A percentile compares a stretch with the other conserved stretches of the same genome.
phyloP scores from a whole-genome alignment of 2,797 vertebrate species.

The Molothrus aeneus region DNA sequence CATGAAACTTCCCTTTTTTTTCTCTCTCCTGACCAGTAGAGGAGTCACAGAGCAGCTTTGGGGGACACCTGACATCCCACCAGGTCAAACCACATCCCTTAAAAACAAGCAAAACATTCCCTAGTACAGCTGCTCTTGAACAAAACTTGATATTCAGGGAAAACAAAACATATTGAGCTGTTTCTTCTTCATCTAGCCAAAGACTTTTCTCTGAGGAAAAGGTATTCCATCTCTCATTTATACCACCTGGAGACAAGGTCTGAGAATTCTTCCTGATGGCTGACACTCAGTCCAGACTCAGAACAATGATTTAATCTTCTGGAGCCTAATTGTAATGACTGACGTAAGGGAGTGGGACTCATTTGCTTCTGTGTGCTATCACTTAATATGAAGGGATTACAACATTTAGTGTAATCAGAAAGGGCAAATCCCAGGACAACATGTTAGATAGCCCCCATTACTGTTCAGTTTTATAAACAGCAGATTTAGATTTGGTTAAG shows the following conservation, averaged over 20 bases:
- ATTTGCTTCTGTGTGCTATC: not conserved
- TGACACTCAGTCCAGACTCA: not conserved
- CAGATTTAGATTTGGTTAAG: not conserved
- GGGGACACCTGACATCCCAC: not conserved
- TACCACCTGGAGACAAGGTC: not conserved
- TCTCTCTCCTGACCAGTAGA: not conserved
- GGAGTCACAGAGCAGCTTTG: not conserved
- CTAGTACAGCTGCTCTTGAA: not conserved
- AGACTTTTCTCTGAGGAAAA: not conserved
- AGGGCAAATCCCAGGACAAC: not conserved
- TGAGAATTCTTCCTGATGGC: not conserved
- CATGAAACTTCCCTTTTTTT: not conserved
- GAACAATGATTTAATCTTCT: not conserved
- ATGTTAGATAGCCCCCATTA: not conserved
- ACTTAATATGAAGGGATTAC: not conserved
- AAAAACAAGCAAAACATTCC: not conserved
- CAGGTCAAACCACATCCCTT: not conserved
- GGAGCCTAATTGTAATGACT: not conserved
- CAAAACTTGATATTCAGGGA: not conserved
- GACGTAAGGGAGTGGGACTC: not conserved
- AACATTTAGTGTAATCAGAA: not conserved
- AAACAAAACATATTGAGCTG: not conserved
- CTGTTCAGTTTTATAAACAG: not conserved
- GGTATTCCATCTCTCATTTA: not conserved
- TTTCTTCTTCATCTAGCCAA: not conserved